A percentile compares a stretch with the other conserved stretches of the same genome.
Conservation (phyloP, 2,113 vertebrate species). For the Aphelocoma coerulescens region DNA sequence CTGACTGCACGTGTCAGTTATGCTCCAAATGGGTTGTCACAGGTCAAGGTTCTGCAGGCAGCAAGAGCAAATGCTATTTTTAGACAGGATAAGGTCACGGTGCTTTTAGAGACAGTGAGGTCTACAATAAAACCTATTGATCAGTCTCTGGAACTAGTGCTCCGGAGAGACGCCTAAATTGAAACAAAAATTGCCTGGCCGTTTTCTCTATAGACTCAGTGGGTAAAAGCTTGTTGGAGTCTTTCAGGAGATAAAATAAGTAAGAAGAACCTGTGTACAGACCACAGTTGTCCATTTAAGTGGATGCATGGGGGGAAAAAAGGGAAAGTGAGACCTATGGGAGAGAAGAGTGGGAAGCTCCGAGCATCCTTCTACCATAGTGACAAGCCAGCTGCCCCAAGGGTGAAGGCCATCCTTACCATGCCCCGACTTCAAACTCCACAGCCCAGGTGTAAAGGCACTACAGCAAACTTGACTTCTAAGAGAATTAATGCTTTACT, state of each 20-base stretch:
- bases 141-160: conserved; percentile 79
- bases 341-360: background rate
- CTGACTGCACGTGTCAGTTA: conserved; percentile 80
- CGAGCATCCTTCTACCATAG: background rate
- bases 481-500: background rate
- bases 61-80: conserved; percentile 82
- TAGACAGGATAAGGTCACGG: conserved; percentile 79
- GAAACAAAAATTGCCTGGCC: conserved; percentile 79
- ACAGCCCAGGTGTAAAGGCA: background rate
- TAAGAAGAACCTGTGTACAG: conserved; percentile 53
- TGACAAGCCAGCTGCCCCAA: background rate
- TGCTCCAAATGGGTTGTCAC: conserved; percentile 83
- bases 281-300: conserved; percentile 67
- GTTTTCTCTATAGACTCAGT: conserved; percentile 62
- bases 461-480: background rate
- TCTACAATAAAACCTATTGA: conserved; percentile 87
- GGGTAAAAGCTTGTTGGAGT: conserved; percentile 83
- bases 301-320: background rate
- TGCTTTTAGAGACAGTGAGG: conserved; percentile 83
- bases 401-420: background rate
- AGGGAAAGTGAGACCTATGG: background rate
- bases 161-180: conserved; percentile 76
- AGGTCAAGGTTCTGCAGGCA: conserved; percentile 82
- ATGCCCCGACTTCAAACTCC: background rate
- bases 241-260: conserved; percentile 75